Evolutionary conservation across 2,888 invertebrate species (phyloP), one percentile per base, ranked within the genome.

Genomic region (Caenorhabditis panamensis): DNA sequence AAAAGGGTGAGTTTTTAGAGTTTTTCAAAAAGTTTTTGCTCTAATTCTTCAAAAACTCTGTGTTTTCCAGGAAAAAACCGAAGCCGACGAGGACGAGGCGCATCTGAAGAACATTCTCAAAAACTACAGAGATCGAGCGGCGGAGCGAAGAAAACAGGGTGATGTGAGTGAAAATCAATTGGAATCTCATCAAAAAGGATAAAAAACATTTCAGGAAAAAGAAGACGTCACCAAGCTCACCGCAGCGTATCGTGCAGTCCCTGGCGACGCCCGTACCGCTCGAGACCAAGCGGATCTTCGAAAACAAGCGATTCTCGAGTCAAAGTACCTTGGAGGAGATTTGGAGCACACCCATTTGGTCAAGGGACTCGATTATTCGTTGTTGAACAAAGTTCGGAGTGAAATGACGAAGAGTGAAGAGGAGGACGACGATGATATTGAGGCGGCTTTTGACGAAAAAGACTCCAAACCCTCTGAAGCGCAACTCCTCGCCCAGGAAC

Each of bases 331-430:
- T 93, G 99, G 99, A 91, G 99, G 99, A 94, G 99, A 99, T 92
- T 97, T 99, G 95, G 97, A 99, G 90, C 99, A 99, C 90, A 99
- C 99, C 91, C 99, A 99, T 93, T 96, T 99, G 93, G 99, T 99
- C 88, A 99, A 99, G 93, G 99, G 96, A 88, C 92, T 95, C 91
- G 96, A 96, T 93, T 96, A 95, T 92, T 96, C 96, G 0, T 92
- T 96, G 63, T 92, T 96, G 73, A 96, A 96, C 90, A 95, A 90
- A 92, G 92, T 93, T 0, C 94, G 97, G 58, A 96, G 96, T 84
- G 98, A 99, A 92, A 96, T 86, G 56, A 91, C 92, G 58, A 93
- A 93, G 24, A 93, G 93, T 16, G 91, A 91, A 77, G 94, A 94
- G 5, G 91, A 91, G 53, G 93, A 93, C 71, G 89, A 90, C 24